Evolutionary conservation across 2,113 vertebrate genomes (phyloP).

Genomic region (Otocyon megalotis): DNA sequence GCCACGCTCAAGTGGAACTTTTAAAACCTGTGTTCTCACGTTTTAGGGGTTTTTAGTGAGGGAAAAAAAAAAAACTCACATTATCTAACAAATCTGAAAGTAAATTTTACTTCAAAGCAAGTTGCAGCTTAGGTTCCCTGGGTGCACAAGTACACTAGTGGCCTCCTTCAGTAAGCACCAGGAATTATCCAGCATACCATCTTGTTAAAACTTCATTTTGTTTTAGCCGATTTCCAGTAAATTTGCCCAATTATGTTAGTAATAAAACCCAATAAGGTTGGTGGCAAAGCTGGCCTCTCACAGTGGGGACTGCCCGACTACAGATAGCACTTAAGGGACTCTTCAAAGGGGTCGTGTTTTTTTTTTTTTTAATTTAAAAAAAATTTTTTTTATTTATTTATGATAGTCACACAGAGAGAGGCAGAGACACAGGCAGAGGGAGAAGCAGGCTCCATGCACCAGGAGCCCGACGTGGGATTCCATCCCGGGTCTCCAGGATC

Average conservation of each 20-base stretch:
- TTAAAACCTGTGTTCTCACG: neutral
- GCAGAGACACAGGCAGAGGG: too few relatives aligned
- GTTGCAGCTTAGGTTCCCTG: neutral
- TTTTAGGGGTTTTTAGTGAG: neutral
- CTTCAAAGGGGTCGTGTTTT: neutral
- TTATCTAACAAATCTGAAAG: neutral
- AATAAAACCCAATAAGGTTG: neutral
- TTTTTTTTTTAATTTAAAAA: too few relatives aligned
- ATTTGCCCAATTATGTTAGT: neutral
- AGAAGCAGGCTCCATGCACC: too few relatives aligned
- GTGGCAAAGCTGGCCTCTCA: neutral
- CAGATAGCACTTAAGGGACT: neutral
- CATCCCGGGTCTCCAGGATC: too few relatives aligned
- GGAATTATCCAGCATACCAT: neutral
- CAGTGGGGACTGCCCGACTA: neutral
- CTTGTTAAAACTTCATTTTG: neutral
- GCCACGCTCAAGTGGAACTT: neutral
- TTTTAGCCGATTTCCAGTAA: neutral
- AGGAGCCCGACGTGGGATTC: too few relatives aligned
- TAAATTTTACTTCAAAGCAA: neutral
- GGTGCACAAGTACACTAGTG: neutral
- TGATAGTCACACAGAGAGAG: too few relatives aligned
- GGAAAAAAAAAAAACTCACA: neutral
- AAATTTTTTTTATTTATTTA: too few relatives aligned
- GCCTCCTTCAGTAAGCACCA: neutral